Evolutionary conservation across 2,797 vertebrate species (phyloP).

Genomic region (Oreochromis mossambicus): DNA sequence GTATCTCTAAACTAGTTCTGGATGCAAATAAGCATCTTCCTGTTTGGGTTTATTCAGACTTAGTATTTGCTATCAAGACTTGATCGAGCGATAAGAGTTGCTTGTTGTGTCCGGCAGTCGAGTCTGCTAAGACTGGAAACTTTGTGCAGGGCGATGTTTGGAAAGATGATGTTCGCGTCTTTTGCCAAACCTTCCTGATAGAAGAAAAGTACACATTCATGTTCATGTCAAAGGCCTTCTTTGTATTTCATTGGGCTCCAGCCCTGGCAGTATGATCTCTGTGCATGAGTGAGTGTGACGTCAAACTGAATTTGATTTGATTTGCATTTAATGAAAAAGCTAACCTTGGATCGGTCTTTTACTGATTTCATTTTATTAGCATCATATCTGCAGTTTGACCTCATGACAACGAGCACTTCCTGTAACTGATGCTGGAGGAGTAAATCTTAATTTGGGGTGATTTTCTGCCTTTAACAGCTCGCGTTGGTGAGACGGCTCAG

Average conservation of each 20-base stretch:
- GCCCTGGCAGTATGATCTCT: not conserved
- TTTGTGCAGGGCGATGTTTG: not conserved
- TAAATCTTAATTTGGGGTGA: not conserved
- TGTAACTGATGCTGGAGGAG: not conserved
- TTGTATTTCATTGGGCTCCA: accelerated
- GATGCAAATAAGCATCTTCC: not conserved
- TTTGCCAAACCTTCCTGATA: not conserved
- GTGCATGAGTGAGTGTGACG: not conserved
- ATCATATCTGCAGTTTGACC: not conserved
- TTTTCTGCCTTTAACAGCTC: not conserved
- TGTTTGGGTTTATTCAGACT: not conserved
- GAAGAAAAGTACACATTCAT: not conserved
- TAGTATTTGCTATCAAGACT: not conserved
- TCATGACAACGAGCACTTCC: not conserved
- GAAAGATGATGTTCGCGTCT: not conserved
- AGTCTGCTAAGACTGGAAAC: not conserved
- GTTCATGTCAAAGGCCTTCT: not conserved
- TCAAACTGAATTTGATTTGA: not conserved
- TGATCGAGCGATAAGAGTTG: not conserved
- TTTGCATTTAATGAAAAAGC: not conserved
- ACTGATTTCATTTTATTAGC: too few species aligned
- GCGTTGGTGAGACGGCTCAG: not conserved
- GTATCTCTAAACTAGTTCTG: not conserved
- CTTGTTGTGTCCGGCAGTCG: accelerated
- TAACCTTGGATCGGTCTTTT: not conserved